Percentiles rank a stretch among this genome's conserved stretches.
phyloP scores from a whole-genome alignment of 2,888 invertebrate genomes.

The Torymus aiolomorphi region DNA sequence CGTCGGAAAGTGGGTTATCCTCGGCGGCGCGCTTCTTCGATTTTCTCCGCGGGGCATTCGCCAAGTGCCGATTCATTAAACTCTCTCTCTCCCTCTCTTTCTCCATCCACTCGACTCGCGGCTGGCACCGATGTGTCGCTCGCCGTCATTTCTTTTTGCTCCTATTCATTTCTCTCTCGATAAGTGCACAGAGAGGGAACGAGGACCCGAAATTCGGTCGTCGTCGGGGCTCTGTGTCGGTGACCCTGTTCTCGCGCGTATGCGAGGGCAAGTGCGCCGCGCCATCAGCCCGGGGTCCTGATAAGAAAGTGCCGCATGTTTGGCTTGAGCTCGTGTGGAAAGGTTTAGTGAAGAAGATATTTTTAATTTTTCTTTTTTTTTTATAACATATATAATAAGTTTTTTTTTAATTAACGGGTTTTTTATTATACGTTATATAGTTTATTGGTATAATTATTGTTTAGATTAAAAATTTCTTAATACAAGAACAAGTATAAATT shows the following conservation, averaged over 20 bases:
- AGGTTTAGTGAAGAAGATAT: too few species aligned
- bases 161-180: conserved; percentile 24
- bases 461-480: too few species aligned
- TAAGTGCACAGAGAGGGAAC: not conserved
- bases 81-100: conserved; percentile 56
- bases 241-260: not conserved
- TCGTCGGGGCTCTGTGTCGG: not conserved
- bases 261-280: too few species aligned
- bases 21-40: conserved; percentile 60
- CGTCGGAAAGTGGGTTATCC: conserved; percentile 64
- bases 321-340: too few species aligned
- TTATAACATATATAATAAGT: too few species aligned
- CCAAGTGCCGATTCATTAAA: conserved; percentile 61
- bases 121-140: not conserved
- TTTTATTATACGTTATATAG: too few species aligned
- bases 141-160: not conserved
- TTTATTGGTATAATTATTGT: too few species aligned
- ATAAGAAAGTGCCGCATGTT: too few species aligned
- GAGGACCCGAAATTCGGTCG: conserved; percentile 4
- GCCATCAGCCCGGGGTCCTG: too few species aligned
- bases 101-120: not conserved
- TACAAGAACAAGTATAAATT: too few species aligned
- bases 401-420: too few species aligned
- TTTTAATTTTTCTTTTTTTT: too few species aligned
- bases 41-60: conserved; percentile 62